Conservation (phyloP, 1,140 invertebrate species). For the Calephelis virginiensis region DNA sequence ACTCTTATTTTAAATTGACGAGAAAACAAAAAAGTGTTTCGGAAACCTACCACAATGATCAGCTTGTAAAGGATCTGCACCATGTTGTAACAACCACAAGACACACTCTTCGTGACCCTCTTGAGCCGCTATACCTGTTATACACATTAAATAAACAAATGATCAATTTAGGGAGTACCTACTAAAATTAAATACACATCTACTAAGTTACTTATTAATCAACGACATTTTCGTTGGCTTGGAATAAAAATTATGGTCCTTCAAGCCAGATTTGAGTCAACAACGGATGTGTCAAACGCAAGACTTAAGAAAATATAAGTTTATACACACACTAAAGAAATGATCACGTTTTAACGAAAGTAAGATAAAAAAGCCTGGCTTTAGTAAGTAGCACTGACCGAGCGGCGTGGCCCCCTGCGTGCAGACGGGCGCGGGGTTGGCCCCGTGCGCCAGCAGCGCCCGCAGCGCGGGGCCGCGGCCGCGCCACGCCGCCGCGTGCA, state of each 20-base stretch:
- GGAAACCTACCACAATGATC: constrained; percentile 88
- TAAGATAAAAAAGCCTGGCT: too few species aligned
- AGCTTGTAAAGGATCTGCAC: constrained; percentile 94
- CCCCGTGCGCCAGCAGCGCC: constrained; percentile 87
- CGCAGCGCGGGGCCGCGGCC: constrained; percentile 92
- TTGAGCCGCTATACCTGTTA: constrained; percentile 87
- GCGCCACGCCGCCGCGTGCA: constrained; percentile 97
- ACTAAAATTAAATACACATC: too few species aligned
- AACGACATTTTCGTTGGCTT: too few species aligned
- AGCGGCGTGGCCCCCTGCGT: constrained; percentile 96
- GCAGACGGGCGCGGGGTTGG: constrained; percentile 93
- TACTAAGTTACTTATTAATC: too few species aligned
- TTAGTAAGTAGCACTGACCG: constrained; percentile 62
- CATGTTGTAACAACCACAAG: constrained; percentile 89
- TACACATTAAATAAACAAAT: constrained; percentile 2
- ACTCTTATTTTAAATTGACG: too few species aligned
- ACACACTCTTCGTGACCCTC: constrained; percentile 96
- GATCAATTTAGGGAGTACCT: too few species aligned
- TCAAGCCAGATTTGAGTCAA: too few species aligned
- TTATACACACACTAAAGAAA: not conserved
- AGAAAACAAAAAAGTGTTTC: not conserved
- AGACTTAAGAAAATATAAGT: not conserved
- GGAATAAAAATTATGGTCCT: too few species aligned
- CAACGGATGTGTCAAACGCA: too few species aligned
- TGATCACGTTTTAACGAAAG: too few species aligned